Evolutionary conservation across 2,113 vertebrate genomes (phyloP).

Genomic region (Anhinga anhinga): DNA sequence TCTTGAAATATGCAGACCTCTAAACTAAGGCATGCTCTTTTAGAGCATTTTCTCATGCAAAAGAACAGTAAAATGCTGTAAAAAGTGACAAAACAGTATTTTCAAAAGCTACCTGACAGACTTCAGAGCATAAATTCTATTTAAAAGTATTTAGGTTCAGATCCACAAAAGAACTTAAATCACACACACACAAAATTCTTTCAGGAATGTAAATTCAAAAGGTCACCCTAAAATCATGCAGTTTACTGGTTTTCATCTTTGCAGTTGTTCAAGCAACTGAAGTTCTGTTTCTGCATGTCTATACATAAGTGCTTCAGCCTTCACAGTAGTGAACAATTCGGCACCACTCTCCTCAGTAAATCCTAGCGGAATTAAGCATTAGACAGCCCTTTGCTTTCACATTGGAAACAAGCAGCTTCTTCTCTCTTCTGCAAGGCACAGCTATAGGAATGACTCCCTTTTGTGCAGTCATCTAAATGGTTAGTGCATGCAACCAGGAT

Average conservation of each 20-base stretch:
- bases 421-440: not conserved
- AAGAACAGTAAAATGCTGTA: not conserved
- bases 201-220: not conserved
- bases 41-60: not conserved
- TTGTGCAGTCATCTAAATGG: not conserved
- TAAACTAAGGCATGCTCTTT: not conserved
- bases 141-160: not conserved
- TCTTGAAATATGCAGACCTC: not conserved
- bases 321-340: not conserved
- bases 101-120: not conserved
- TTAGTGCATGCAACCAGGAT: not conserved
- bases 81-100: not conserved
- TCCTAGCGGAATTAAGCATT: not conserved
- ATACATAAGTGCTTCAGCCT: not conserved
- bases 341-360: not conserved
- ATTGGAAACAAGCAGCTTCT: not conserved
- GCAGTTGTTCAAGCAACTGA: not conserved
- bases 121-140: not conserved
- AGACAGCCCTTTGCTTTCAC: not conserved
- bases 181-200: not conserved
- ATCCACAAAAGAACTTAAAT: not conserved
- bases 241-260: not conserved
- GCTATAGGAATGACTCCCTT: not conserved
- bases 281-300: not conserved
- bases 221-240: not conserved